Percentiles rank a stretch among this genome's conserved stretches.
Evolutionary conservation across 2,888 invertebrate genomes (phyloP).

Genomic region (Sipunculus nudus): DNA sequence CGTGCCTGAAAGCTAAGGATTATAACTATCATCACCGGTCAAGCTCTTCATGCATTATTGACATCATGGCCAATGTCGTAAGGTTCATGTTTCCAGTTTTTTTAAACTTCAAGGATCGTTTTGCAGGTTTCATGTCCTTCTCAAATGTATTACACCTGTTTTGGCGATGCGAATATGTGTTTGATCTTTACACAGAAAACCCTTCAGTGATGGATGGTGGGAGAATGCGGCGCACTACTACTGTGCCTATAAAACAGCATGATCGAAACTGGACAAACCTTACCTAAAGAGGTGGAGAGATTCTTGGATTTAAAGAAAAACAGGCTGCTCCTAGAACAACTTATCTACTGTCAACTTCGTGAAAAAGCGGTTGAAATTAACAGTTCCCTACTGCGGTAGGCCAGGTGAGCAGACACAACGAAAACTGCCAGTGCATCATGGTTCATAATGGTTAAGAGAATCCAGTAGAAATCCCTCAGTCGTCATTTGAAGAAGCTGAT

Average conservation of each 20-base stretch:
- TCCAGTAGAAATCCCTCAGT: slow-evolving; percentile 1
- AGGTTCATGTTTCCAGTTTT: neutral
- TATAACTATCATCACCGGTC: neutral
- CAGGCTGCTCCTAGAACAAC: slow-evolving; percentile 15
- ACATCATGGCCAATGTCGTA: slow-evolving; percentile 4
- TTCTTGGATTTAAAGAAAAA: slow-evolving; percentile 10
- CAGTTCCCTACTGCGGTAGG: slow-evolving; percentile 1
- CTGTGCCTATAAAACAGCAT: slow-evolving; percentile 13
- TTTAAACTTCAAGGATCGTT: neutral
- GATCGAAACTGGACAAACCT: slow-evolving; percentile 4
- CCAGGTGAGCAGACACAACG: slow-evolving; percentile 10
- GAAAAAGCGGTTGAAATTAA: neutral
- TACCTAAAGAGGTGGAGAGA: slow-evolving; percentile 9
- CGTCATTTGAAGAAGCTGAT: slow-evolving; percentile 18
- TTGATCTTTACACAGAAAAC: slow-evolving; percentile 16
- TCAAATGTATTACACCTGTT: neutral
- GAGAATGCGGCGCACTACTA: slow-evolving; percentile 2
- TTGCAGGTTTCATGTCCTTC: neutral
- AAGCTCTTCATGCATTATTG: slow-evolving; percentile 4
- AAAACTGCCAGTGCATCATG: slow-evolving; percentile 8
- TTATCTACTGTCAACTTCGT: slow-evolving; percentile 12
- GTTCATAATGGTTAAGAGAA: slow-evolving; percentile 5
- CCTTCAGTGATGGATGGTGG: slow-evolving; percentile 15
- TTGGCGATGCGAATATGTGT: slow-evolving; percentile 19
- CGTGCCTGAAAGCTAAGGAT: slow-evolving; percentile 1